Evolutionary conservation across 2,113 vertebrate genomes (phyloP).

Genomic region (Dipodomys spectabilis): DNA sequence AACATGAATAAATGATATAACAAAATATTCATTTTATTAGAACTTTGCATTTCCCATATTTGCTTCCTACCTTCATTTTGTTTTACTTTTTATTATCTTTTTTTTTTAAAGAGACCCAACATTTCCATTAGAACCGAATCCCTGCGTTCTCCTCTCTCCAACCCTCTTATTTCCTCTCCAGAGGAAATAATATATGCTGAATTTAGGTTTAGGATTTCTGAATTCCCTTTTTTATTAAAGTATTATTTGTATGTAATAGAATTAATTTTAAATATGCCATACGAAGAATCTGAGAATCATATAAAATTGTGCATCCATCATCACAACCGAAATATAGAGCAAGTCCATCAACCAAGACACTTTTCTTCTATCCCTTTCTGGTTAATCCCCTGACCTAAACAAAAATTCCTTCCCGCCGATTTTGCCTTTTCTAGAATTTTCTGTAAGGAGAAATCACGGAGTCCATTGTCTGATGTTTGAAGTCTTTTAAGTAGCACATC

Average conservation of each 20-base stretch:
- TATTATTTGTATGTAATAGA: not conserved
- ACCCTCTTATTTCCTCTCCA: not conserved
- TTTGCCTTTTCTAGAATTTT: constrained; percentile 11
- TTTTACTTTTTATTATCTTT: not conserved
- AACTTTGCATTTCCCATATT: constrained; percentile 17
- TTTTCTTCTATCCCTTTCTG: not conserved
- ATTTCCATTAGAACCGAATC: not conserved
- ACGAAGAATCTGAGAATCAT: not conserved
- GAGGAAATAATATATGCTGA: not conserved
- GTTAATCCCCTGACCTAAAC: too few species aligned
- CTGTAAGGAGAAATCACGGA: not conserved
- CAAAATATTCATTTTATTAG: not conserved
- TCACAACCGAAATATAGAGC: not conserved
- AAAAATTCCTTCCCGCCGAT: not conserved
- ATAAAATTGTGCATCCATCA: not conserved
- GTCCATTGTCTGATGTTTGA: not conserved
- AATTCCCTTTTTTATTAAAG: not conserved
- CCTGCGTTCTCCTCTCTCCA: not conserved
- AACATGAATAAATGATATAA: not conserved
- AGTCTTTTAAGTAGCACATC: not conserved
- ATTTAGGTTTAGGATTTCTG: not conserved
- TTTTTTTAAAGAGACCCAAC: not conserved
- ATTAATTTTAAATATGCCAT: not conserved
- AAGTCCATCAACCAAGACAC: not conserved
- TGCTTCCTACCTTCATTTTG: not conserved